phyloP scores from a whole-genome alignment of 2,888 invertebrate genomes.

The Caenorhabditis wallacei region DNA sequence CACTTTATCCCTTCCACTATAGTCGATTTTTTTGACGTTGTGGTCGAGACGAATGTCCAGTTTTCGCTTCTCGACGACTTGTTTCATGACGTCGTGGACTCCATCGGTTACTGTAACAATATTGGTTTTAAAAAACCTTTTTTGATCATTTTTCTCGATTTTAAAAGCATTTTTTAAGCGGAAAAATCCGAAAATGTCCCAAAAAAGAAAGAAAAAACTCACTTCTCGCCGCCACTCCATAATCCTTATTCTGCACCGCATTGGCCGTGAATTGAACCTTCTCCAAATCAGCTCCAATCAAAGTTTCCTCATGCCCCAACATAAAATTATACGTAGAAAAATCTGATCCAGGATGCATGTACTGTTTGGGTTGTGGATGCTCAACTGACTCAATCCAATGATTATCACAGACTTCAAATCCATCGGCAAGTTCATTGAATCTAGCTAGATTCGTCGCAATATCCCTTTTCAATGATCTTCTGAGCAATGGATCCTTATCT shows the following conservation, averaged over 20 bases:
- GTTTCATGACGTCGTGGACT: slow-evolving; percentile 96
- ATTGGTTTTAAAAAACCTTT: too few species aligned
- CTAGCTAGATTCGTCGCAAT: slow-evolving; percentile 18
- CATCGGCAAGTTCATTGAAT: slow-evolving; percentile 29
- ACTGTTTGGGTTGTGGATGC: slow-evolving; percentile 36
- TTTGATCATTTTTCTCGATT: too few species aligned
- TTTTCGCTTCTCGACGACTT: slow-evolving; percentile 89
- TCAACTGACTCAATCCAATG: slow-evolving; percentile 10
- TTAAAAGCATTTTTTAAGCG: too few species aligned
- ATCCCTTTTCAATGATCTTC: slow-evolving; percentile 44
- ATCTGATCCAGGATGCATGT: slow-evolving; percentile 47
- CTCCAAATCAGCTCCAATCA: slow-evolving; percentile 59
- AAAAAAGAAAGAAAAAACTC: too few species aligned
- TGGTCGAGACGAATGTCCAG: slow-evolving; percentile 94
- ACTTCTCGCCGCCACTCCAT: slow-evolving; percentile 22
- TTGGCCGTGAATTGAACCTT: slow-evolving; percentile 53
- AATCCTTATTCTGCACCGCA: slow-evolving; percentile 22
- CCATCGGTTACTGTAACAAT: slow-evolving; percentile 87
- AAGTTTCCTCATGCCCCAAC: slow-evolving; percentile 56
- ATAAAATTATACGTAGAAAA: slow-evolving; percentile 50
- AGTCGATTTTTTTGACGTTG: slow-evolving; percentile 92
- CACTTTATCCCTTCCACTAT: slow-evolving; percentile 53
- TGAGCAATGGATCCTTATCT: slow-evolving; percentile 24
- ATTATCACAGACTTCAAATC: slow-evolving; percentile 31
- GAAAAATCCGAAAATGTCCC: too few species aligned